Evolutionary conservation across 2,113 vertebrate genomes (phyloP).

Genomic region (Gyps fulvus): DNA sequence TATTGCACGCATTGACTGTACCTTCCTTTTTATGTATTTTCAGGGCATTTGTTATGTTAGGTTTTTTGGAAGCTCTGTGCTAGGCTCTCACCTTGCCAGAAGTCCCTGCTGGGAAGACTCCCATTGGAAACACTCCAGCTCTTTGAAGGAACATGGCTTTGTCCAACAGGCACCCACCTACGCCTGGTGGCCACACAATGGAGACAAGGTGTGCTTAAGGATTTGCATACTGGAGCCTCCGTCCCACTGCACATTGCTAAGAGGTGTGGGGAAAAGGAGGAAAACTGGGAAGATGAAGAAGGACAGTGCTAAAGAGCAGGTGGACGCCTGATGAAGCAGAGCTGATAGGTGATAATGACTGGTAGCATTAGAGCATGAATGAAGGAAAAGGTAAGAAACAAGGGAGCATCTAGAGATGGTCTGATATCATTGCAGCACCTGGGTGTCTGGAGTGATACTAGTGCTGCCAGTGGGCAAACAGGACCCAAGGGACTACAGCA

Average conservation of each 20-base stretch:
- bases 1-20: neutral
- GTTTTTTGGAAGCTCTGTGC: neutral
- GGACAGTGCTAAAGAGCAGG: neutral
- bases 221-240: neutral
- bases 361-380: neutral
- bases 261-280: neutral
- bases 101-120: neutral
- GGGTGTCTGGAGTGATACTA: neutral
- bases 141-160: neutral
- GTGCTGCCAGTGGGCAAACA: neutral
- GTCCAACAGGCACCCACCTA: neutral
- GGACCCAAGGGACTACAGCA: neutral
- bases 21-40: neutral
- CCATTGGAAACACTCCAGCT: neutral
- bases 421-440: neutral
- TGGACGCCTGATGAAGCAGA: neutral
- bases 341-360: neutral
- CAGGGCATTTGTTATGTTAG: accelerated
- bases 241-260: neutral
- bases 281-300: neutral
- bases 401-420: neutral
- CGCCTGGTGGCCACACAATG: neutral
- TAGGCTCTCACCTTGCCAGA: neutral
- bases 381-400: neutral
- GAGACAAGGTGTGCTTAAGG: neutral